These are phyloP conservation scores for Cyrtodaria siliqua DNA, from an alignment of 2,888 invertebrate species.

Conservation along the genomic window DNA sequence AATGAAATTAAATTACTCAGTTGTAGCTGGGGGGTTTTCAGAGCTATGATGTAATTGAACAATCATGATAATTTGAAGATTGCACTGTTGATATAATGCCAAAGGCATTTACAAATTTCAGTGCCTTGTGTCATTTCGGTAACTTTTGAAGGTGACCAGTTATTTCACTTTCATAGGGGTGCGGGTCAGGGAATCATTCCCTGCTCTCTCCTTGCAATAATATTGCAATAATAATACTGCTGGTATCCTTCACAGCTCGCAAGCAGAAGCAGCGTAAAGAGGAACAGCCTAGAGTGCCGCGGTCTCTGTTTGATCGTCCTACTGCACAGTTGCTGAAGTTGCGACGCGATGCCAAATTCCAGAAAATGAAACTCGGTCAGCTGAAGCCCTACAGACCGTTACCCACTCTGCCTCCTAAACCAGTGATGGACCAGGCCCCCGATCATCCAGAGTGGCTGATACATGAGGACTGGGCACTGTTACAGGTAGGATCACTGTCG, in stretches of 20 bases:
- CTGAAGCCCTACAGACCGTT: constrained; percentile 76
- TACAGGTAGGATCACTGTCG: constrained; percentile 85
- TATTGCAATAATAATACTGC: too few relatives aligned
- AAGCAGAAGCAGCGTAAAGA: constrained; percentile 89
- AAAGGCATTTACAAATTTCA: too few relatives aligned
- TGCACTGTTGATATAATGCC: too few relatives aligned
- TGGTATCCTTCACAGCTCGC: constrained; percentile 71
- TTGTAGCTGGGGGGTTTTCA: too few relatives aligned
- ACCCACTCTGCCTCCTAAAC: constrained; percentile 70
- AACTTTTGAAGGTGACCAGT: too few relatives aligned
- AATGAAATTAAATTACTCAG: too few relatives aligned
- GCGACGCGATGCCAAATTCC: constrained; percentile 92
- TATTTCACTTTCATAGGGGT: too few relatives aligned
- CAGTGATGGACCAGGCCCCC: constrained; percentile 70
- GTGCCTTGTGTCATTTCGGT: too few relatives aligned
- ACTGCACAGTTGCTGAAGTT: constrained; percentile 91
- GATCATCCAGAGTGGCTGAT: constrained; percentile 95
- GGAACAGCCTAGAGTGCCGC: constrained; percentile 91
- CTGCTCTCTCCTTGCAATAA: too few relatives aligned
- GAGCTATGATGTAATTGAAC: too few relatives aligned
- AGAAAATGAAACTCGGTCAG: constrained; percentile 88
- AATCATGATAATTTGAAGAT: too few relatives aligned
- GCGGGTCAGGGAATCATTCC: too few relatives aligned
- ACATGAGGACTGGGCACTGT: constrained; percentile 95
- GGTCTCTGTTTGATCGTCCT: constrained; percentile 93